Conservation (phyloP, 2,888 invertebrate species). For the Gastrophysa polygoni region DNA sequence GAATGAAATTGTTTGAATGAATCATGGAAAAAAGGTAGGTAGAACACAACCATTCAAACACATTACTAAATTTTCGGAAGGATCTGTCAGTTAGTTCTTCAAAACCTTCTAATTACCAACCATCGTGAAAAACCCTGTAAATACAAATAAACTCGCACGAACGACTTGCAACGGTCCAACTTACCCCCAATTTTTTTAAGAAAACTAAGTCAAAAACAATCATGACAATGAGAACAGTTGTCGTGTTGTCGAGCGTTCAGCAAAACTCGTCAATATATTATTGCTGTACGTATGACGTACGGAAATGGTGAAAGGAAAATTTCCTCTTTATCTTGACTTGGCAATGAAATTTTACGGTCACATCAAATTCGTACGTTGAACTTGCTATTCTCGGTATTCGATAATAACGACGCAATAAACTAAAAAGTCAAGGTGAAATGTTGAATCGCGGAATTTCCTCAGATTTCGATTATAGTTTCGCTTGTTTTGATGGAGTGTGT, state of each 20-base stretch:
- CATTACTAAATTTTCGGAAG: too few relatives aligned
- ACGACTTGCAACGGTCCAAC: too few relatives aligned
- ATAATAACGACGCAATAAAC: slow-evolving; percentile 9
- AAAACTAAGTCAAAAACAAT: not conserved
- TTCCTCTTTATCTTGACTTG: slow-evolving; percentile 7
- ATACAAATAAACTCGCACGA: too few relatives aligned
- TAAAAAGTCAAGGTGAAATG: slow-evolving; percentile 12
- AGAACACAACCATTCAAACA: too few relatives aligned
- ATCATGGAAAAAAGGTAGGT: too few relatives aligned
- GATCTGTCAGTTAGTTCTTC: too few relatives aligned
- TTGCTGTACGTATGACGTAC: not conserved
- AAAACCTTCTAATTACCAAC: too few relatives aligned
- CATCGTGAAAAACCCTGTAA: too few relatives aligned
- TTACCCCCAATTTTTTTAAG: not conserved
- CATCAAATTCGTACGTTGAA: slow-evolving; percentile 10
- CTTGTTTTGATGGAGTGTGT: too few relatives aligned
- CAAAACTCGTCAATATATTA: not conserved
- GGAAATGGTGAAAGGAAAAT: not conserved
- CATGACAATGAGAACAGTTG: too few relatives aligned
- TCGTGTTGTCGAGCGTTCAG: not conserved
- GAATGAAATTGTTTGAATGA: too few relatives aligned
- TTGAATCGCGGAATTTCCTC: not conserved
- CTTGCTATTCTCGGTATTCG: not conserved
- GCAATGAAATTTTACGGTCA: slow-evolving; percentile 5
- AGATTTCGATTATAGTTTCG: not conserved